phyloP scores from a whole-genome alignment of 1,140 invertebrate species.

The Carcinoscorpius rotundicauda region DNA sequence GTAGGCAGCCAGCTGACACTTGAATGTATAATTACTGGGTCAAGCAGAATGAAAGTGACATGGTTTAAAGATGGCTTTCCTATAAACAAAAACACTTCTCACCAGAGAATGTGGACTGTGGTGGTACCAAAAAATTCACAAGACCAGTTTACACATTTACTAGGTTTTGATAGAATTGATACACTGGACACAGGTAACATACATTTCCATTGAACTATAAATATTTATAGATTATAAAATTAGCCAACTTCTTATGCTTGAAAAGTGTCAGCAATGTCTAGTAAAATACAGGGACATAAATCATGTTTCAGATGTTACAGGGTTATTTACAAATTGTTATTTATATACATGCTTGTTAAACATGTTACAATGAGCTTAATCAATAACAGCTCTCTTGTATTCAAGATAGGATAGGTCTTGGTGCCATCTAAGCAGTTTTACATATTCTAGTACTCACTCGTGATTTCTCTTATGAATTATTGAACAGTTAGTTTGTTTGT shows the following conservation, averaged over 20 bases:
- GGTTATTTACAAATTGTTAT: no score
- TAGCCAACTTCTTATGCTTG: not conserved
- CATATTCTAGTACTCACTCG: no score
- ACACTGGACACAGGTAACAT: conserved; percentile 16
- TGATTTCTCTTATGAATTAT: no score
- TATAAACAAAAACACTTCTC: conserved; percentile 10
- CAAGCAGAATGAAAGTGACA: conserved; percentile 15
- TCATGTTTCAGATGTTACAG: no score
- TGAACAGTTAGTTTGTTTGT: no score
- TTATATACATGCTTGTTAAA: no score
- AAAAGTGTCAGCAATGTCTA: not conserved
- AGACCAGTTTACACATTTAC: conserved; percentile 19
- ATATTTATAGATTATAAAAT: not conserved
- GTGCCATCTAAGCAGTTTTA: no score
- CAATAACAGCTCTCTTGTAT: no score
- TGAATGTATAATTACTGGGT: conserved; percentile 18
- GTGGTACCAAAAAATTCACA: conserved; percentile 19
- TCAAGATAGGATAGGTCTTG: no score
- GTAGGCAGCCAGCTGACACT: conserved; percentile 17
- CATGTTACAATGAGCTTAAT: no score
- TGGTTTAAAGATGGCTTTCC: conserved; percentile 21
- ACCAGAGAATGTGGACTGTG: conserved; percentile 17
- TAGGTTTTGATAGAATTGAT: conserved; percentile 17
- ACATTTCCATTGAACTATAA: not conserved
- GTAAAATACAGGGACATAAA: no score